These are phyloP conservation scores for Chlamydotis undulata DNA, from an alignment of 2,113 vertebrate genomes.

Conservation along the genomic window DNA sequence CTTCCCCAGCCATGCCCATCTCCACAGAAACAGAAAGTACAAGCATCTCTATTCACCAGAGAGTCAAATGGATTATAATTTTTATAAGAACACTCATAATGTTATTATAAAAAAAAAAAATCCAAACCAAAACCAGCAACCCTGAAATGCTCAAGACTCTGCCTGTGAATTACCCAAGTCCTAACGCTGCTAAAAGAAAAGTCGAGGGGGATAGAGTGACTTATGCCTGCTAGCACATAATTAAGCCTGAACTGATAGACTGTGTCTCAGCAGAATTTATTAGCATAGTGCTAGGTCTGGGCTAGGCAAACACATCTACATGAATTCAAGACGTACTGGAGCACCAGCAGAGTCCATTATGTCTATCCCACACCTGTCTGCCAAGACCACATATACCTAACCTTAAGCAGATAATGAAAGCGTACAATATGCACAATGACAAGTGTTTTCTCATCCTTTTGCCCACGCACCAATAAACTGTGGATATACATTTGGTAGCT, in stretches of 20 bases:
- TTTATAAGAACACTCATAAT: no score
- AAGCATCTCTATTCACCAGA: neutral
- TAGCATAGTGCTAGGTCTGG: neutral
- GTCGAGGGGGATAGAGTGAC: neutral
- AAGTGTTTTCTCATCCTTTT: neutral
- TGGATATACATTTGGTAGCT: neutral
- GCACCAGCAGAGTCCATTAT: neutral
- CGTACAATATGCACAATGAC: neutral
- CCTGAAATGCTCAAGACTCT: neutral
- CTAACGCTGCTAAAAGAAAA: neutral
- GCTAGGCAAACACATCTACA: neutral
- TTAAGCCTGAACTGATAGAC: neutral
- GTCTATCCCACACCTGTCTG: neutral
- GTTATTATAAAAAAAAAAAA: neutral
- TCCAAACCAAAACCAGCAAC: neutral
- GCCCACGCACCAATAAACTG: neutral
- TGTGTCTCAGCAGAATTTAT: neutral
- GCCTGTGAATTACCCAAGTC: neutral
- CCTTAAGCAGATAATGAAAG: neutral
- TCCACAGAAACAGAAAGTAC: neutral
- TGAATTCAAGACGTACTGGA: fast-evolving
- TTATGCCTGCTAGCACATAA: neutral
- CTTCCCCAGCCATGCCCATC: neutral
- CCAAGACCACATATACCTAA: neutral
- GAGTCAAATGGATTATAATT: neutral